Conservation (phyloP, 2,888 invertebrate species). For the Pedicia rivosa region DNA sequence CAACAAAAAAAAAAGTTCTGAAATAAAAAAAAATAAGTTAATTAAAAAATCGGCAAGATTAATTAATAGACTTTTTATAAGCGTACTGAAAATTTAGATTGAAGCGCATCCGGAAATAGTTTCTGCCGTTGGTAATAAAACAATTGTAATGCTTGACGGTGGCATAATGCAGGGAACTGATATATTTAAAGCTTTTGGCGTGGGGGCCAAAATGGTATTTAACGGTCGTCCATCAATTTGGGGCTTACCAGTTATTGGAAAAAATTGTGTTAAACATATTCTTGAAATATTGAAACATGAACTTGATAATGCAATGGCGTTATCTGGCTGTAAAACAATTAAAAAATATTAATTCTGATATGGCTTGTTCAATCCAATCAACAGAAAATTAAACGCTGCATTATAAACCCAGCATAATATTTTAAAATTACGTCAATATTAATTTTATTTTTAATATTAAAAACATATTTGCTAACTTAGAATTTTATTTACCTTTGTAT, state of each 20-base stretch:
- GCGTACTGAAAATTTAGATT: too few relatives aligned
- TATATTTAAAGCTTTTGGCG: slow-evolving; percentile 75
- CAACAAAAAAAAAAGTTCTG: too few relatives aligned
- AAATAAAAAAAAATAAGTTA: too few relatives aligned
- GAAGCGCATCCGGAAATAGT: slow-evolving; percentile 70
- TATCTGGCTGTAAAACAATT: slow-evolving; percentile 52
- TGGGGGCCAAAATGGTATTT: slow-evolving; percentile 84
- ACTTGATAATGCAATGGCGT: slow-evolving; percentile 55
- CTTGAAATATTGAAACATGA: slow-evolving; percentile 57
- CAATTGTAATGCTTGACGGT: slow-evolving; percentile 76
- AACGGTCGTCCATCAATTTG: slow-evolving; percentile 74
- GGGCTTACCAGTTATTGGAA: slow-evolving; percentile 65
- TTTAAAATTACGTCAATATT: too few relatives aligned
- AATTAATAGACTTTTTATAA: too few relatives aligned
- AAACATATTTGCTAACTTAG: too few relatives aligned
- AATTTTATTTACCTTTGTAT: too few relatives aligned
- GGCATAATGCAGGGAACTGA: slow-evolving; percentile 74
- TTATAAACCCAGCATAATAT: too few relatives aligned
- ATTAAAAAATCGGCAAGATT: slow-evolving; percentile 22
- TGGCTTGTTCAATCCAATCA: too few relatives aligned
- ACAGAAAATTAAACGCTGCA: too few relatives aligned
- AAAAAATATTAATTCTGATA: too few relatives aligned
- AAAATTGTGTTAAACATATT: slow-evolving; percentile 58
- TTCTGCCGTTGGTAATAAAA: slow-evolving; percentile 46
- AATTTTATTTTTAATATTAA: too few relatives aligned